phyloP scores from a whole-genome alignment of 1,140 invertebrate species.

The Formica selysi region DNA sequence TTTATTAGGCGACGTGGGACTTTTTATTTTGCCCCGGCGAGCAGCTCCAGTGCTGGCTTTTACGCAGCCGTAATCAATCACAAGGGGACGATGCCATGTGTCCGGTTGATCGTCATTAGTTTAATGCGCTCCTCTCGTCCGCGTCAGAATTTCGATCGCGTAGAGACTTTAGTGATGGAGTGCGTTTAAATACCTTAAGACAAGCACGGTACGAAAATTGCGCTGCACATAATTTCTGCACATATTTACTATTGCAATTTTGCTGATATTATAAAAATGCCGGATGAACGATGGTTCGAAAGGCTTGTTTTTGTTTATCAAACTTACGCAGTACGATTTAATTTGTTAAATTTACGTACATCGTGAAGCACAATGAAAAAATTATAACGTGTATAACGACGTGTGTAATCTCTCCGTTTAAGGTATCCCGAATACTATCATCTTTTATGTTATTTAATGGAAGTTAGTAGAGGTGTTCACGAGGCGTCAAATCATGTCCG shows the following conservation, averaged over 20 bases:
- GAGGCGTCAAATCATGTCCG: slow-evolving; percentile 42
- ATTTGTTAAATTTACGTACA: no score
- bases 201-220: not conserved
- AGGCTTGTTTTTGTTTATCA: not conserved
- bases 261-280: not conserved
- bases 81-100: slow-evolving; percentile 42
- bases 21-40: slow-evolving; percentile 36
- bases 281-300: not conserved
- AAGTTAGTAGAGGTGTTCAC: not conserved
- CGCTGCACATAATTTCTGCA: not conserved
- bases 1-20: slow-evolving; percentile 37
- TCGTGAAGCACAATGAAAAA: no score
- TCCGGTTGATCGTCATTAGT: slow-evolving; percentile 57
- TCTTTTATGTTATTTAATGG: slow-evolving; percentile 4
- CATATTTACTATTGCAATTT: not conserved
- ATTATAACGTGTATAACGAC: no score
- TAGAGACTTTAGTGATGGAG: slow-evolving; percentile 46
- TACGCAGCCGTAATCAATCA: slow-evolving; percentile 55
- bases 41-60: slow-evolving; percentile 29
- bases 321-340: not conserved
- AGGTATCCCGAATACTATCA: no score
- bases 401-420: no score
- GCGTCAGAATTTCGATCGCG: slow-evolving; percentile 59
- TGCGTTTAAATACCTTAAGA: slow-evolving; percentile 52
- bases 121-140: slow-evolving; percentile 55